Conservation (phyloP, 2,888 invertebrate genomes). For the Coenonympha glycerion region DNA sequence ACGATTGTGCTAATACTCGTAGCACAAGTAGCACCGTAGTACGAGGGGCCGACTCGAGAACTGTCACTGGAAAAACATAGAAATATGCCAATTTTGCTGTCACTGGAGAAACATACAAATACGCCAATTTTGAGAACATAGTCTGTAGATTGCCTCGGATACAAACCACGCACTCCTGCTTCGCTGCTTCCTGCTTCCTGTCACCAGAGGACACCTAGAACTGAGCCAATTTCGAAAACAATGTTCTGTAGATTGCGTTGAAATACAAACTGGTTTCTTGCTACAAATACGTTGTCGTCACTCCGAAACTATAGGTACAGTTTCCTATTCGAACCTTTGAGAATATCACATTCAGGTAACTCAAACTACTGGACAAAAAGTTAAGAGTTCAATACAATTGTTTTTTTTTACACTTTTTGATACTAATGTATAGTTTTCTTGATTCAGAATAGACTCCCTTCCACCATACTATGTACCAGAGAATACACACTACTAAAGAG, state of each 20-base stretch:
- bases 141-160: not conserved
- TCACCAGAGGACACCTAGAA: conserved; percentile 1
- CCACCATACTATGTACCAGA: too few species aligned
- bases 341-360: too few species aligned
- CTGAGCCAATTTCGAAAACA: conserved; percentile 5
- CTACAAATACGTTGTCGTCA: not conserved
- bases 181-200: not conserved
- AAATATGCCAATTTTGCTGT: not conserved
- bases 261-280: not conserved
- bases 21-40: not conserved
- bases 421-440: too few species aligned
- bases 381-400: too few species aligned
- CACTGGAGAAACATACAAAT: not conserved
- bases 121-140: not conserved
- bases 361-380: too few species aligned
- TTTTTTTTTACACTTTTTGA: too few species aligned
- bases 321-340: too few species aligned
- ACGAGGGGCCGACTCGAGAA: not conserved
- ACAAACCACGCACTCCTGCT: not conserved
- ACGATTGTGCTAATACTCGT: too few species aligned
- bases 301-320: too few species aligned
- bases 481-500: too few species aligned
- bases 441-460: too few species aligned
- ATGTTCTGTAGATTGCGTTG: not conserved
- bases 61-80: not conserved